These are phyloP conservation scores for Anolis apletophallus DNA, from an alignment of 2,797 vertebrate genomes.

Conservation along the genomic window DNA sequence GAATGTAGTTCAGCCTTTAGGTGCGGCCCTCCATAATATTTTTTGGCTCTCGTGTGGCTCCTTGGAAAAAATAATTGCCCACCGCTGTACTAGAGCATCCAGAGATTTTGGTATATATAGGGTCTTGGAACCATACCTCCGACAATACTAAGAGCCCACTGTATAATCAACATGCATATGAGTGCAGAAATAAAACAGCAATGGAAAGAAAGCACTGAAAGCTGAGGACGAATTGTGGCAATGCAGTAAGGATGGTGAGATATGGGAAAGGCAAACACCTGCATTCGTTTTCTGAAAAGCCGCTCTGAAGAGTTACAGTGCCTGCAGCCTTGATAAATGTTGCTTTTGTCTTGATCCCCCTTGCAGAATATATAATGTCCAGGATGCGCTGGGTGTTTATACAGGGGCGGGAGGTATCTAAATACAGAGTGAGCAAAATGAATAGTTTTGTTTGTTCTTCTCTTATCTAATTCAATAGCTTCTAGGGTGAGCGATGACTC, in stretches of 20 bases:
- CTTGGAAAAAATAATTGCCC: too few species aligned
- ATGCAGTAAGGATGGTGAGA: neutral
- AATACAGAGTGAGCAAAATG: constrained; percentile 61
- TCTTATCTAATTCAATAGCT: constrained; percentile 67
- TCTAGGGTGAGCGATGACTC: constrained; percentile 68
- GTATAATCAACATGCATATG: neutral
- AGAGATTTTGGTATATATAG: too few species aligned
- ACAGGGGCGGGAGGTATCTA: constrained; percentile 51
- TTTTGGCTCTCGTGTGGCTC: too few species aligned
- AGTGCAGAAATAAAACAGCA: neutral
- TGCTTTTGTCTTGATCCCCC: constrained; percentile 39
- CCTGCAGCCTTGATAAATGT: constrained; percentile 36
- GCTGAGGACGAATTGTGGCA: neutral
- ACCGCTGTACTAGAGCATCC: too few species aligned
- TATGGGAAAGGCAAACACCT: neutral
- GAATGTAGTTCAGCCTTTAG: too few species aligned
- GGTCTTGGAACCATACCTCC: too few species aligned
- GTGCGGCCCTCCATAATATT: too few species aligned
- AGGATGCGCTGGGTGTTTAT: constrained; percentile 13
- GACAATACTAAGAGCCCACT: too few species aligned
- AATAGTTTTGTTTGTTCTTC: constrained; percentile 70
- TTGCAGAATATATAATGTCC: constrained; percentile 27
- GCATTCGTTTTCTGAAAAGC: constrained; percentile 4
- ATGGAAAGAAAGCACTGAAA: neutral
- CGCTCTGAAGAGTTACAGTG: constrained; percentile 28